Base-by-base conservation (phyloP, 1,140 invertebrate genomes). In the Drosophila sp. region DNA sequence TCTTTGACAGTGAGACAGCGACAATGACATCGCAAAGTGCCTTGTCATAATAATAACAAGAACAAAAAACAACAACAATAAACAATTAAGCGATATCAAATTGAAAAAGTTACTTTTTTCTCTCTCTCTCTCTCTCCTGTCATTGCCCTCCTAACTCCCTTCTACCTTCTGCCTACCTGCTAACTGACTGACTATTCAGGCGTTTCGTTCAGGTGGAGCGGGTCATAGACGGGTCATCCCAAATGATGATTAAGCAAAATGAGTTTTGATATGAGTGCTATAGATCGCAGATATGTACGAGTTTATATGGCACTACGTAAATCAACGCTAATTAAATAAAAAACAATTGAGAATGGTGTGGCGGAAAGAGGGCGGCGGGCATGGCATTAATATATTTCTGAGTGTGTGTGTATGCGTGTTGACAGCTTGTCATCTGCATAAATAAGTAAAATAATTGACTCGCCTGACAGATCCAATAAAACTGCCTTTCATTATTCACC, bases 11-110 rank as follows among this genome's bases (percentile, higher is more conserved):
- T 74, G 81, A 72, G 78, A 81, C 79, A 78, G 79, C 72, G 82
- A 79, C 76, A 86, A 87, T 86, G 84, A 80, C 79, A 87, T 67
- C 83, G 76, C 60, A 80, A 87, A 86, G 69, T 86, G 84, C 62
- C 79, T 66, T 80, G 84, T 80, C 79, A 87, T 76, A 87, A 64
- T 58, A 79, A 47, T 50, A 74, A 72, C 66, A 79, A 68, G 62
- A 79, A 17, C 41, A 17, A 73, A 54, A 60, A 58, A 55, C 69
- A 72, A 77, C 62, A 76, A 54, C 62, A 75, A 89, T 86, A 86
- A 17, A 83, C 80, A 86, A 86, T 86, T 87, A 86, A 86, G 79
- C 76, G 70, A 89, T 83, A 86, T 83, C 64, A 89, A 86, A 86
- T 86, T 86, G 84, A 86, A 86, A 86, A 74, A 81, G 76, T 87